phyloP scores from a whole-genome alignment of 2,797 vertebrate species.

The Balearica regulorum region DNA sequence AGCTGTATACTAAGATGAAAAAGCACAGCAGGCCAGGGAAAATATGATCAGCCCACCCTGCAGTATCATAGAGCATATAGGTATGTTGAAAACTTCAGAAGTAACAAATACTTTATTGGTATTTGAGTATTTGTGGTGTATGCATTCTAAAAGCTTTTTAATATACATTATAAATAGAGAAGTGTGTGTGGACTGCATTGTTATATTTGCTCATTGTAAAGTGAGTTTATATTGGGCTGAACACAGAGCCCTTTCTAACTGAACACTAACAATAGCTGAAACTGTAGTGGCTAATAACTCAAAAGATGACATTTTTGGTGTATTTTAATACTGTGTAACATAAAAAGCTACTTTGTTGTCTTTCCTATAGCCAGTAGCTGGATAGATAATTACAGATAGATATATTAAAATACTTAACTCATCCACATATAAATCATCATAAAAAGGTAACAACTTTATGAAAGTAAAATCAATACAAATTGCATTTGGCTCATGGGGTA shows the following conservation, averaged over 20 bases:
- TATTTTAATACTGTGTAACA: not conserved
- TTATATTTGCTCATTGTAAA: not conserved
- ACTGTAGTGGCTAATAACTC: not conserved
- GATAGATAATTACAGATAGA: not conserved
- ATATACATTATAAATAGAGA: not conserved
- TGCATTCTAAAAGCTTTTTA: not conserved
- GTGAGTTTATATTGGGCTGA: not conserved
- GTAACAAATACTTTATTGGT: not conserved
- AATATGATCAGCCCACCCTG: not conserved
- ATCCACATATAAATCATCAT: constrained; percentile 31
- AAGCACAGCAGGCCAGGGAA: too few species aligned
- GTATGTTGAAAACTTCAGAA: not conserved
- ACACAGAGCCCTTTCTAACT: not conserved
- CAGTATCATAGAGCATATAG: accelerated
- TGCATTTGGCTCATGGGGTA: not conserved
- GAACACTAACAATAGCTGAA: not conserved
- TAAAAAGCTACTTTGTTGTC: not conserved
- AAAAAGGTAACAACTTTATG: constrained; percentile 24
- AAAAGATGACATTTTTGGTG: not conserved
- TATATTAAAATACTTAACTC: not conserved
- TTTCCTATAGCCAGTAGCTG: not conserved
- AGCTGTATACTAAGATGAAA: not conserved
- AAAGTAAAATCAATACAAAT: constrained; percentile 50
- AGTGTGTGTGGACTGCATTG: not conserved
- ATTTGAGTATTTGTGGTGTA: not conserved